Evolutionary conservation across 2,888 invertebrate species (phyloP), one percentile per base, ranked within the genome.

Genomic region (Tryphoninae sp.): DNA sequence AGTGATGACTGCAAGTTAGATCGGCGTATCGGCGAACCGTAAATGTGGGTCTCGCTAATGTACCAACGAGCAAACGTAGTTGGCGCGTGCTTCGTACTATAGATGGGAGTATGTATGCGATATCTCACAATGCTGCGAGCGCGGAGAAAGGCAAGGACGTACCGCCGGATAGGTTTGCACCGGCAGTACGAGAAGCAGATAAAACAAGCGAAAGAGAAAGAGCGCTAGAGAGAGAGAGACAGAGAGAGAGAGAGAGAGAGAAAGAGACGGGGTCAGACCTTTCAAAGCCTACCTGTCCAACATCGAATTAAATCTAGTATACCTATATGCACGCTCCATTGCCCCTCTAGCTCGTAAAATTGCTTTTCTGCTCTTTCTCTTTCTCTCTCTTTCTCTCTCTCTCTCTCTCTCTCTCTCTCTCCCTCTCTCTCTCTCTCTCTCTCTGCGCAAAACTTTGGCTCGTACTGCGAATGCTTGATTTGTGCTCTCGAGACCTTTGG

Each of bases 121-220:
- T 73, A 68, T 67, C 67, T 40, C 19, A 22, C 13, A 16, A 59
- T 23, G 23, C n/a, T 19, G 65, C 58, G 76, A 40, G 62, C 49
- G 67, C 76, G 55, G 61, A 55, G 59, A 82, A 74, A 69, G 61
- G 77, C 83, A 83, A 81, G 84, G 84, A 80, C 83, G 84, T 84
- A 83, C 84, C 82, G 78, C 78, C 11, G 23, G 51, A 62, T 71
- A 78, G 82, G 82, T 77, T 83, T 82, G 82, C 80, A 82, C 82
- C 80, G 78, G 71, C 69, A 65, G 84, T 78, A 78, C 82, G 67
- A 72, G 40, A 69, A 51, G 73, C 65, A 51, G 78, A 82, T 78
- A 75, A 75, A 76, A 58, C 65, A 22, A 65, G 65, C 13, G 16
- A 13, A 61, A 75, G 33, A 49, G 58, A 62, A n/a, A 55, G 64